Percentiles rank a stretch among this genome's conserved stretches.
Conservation (phyloP, 2,888 invertebrate genomes). For the Timandra comae region DNA sequence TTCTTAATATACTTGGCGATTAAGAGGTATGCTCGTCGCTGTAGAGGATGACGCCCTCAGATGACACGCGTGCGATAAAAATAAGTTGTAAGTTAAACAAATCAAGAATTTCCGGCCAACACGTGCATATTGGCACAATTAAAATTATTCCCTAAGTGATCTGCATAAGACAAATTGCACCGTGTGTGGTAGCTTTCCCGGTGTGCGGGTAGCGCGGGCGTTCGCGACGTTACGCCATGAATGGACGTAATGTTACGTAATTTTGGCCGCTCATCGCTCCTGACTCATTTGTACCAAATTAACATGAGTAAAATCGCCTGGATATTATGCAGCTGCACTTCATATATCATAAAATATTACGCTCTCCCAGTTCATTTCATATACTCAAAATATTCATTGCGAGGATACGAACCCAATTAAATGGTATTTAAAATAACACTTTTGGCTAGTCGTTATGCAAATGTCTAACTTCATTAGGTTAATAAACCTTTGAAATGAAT, state of each 20-base stretch:
- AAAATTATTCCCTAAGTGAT: conserved; percentile 37
- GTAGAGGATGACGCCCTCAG: conserved; percentile 64
- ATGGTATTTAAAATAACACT: no score
- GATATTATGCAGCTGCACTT: conserved; percentile 44
- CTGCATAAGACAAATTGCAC: conserved; percentile 22
- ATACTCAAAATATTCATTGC: no score
- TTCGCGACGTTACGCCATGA: conserved; percentile 47
- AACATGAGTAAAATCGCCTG: conserved; percentile 50
- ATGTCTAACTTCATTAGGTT: no score
- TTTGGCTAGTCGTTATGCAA: no score
- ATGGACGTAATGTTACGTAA: conserved; percentile 60
- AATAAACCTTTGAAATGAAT: no score
- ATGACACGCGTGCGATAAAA: conserved; percentile 62
- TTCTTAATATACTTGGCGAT: no score
- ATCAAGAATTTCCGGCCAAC: conserved; percentile 66
- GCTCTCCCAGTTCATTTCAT: conserved; percentile 17
- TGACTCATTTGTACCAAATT: conserved; percentile 61
- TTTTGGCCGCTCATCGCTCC: conserved; percentile 44
- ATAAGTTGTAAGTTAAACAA: conserved; percentile 72
- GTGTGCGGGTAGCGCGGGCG: conserved; percentile 32
- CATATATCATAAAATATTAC: conserved; percentile 37
- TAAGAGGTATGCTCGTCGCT: conserved; percentile 28
- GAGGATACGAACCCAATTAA: no score
- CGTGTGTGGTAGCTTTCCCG: conserved; percentile 28
- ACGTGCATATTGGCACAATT: conserved; percentile 59